Base-by-base conservation (phyloP, 2,113 vertebrate genomes). In the Mormyrus lacerda region DNA sequence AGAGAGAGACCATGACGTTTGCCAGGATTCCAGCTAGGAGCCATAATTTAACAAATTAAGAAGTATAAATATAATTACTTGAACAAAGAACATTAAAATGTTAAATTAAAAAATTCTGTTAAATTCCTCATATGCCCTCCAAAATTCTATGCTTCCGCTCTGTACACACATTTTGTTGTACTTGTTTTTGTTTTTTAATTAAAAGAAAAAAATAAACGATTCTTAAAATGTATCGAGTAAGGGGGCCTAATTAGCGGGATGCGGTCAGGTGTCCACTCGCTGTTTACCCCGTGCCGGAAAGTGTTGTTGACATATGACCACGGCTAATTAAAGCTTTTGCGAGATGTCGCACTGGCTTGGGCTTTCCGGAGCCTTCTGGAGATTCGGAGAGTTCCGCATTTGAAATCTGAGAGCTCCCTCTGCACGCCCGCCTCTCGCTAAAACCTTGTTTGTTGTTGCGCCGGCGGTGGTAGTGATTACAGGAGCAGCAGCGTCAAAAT, bases 11-110 rank as follows among this genome's bases (percentile, higher is more conserved):
- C 13, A 79, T 19, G 73, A 35, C 73, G 15, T 79, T 35, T 39
- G 73, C 73, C 73, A 79, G 73, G 35, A 76, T 15, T 79, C 73
- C 73, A 79, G 73, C 73, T 42, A 79, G 35, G 73, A 79, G 73
- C 35, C 73, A 79, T 79, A 15, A 79, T 79, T 79, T 79, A 79
- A 35, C 35, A 79, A 42, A 79, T 79, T 79, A 79, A 39, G 73
- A 79, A 79, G 35, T 79, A 79, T 79, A 79, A 79, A 79, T 79
- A 79, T 79, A 79, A 79, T 79, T 79, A 79, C 73, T 39, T 79
- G 73, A 79, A 79, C 73, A 79, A 79, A 79, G 73, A 79, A 79
- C 73, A 35, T 79, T 79, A 79, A 79, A 79, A 79, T 79, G 35
- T 55, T 55, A 55, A 55, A 55, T 55, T 55, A 55, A 55, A 55